Base-by-base conservation (phyloP, 2,113 vertebrate species). In the Cynopterus brachyotis region DNA sequence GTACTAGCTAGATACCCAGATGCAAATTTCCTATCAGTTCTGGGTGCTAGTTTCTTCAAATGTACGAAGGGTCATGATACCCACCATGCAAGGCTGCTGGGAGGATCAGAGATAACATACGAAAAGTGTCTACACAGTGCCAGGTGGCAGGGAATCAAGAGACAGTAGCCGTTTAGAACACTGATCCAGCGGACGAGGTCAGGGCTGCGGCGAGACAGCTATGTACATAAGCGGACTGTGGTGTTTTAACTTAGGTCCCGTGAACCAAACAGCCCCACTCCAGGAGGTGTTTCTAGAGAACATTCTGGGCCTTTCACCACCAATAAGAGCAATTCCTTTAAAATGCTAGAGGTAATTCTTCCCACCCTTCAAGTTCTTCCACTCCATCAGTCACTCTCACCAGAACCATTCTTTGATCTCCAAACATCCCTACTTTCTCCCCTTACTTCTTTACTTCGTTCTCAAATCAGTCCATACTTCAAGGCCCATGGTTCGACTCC, bases 151-250 rank as follows among this genome's bases (percentile, higher is more conserved):
- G 2, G n/a, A 28, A 32, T 32, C 0, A 19, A 92, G n/a, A 91
- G 64, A 42, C 5, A 19, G 69, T 5, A 26, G 55, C 45, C 47
- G 17, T 9, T 53, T 30, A 66, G 70, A 85, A 42, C 3, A 26
- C 0, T 19, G 80, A 24, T 4, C 12, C 32, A 20, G 73, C 5
- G 30, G 76, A 24, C 26, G 30, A 24, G 11, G 2, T 50, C 37
- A 37, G 4, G 42, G n/a, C 22, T 0, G 0, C 11, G 42, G 11
- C 15, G 19, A 17, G 32, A 59, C 19, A 59, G 40, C 30, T 32
- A 22, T 0, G 20, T 5, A 11, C 53, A 26, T 28, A 28, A 37
- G 3, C 9, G 30, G 42, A 40, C 5, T 1, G 2, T 26, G 37
- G 28, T 50, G 26, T 57, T 93, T 53, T 42, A 75, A 60, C 26